Conservation (phyloP, 2,888 invertebrate genomes). For the Drosophila crucigera region DNA sequence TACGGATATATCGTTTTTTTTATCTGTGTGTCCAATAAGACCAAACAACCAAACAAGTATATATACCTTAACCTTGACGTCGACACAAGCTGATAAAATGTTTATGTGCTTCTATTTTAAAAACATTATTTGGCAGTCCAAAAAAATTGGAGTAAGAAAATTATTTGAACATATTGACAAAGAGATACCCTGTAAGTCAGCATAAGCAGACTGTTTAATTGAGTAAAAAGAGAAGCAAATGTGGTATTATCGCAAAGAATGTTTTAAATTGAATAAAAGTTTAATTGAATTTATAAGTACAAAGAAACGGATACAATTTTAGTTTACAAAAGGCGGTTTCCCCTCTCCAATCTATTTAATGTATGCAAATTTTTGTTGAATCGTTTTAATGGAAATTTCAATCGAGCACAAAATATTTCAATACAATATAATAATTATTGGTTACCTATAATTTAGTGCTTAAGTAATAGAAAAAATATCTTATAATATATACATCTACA, state of each 20-base stretch:
- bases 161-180: neutral
- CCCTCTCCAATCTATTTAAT: neutral
- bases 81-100: constrained; percentile 36
- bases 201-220: neutral
- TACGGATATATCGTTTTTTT: constrained; percentile 32
- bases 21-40: constrained; percentile 48
- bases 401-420: neutral
- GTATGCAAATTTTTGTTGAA: neutral
- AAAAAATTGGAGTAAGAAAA: neutral
- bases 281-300: neutral
- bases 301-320: neutral
- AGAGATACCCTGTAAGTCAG: constrained; percentile 19
- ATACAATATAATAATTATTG: neutral
- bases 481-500: neutral
- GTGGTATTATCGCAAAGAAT: neutral
- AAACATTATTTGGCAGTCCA: constrained; percentile 18
- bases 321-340: neutral
- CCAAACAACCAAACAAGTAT: constrained; percentile 15
- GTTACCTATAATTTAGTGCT: neutral
- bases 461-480: neutral
- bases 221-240: neutral
- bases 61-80: constrained; percentile 22
- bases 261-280: neutral
- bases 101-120: constrained; percentile 14
- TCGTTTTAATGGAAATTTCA: constrained; percentile 1